Base-by-base conservation (phyloP, 23 tunicate genomes). In the Trididemnum nubilum region DNA sequence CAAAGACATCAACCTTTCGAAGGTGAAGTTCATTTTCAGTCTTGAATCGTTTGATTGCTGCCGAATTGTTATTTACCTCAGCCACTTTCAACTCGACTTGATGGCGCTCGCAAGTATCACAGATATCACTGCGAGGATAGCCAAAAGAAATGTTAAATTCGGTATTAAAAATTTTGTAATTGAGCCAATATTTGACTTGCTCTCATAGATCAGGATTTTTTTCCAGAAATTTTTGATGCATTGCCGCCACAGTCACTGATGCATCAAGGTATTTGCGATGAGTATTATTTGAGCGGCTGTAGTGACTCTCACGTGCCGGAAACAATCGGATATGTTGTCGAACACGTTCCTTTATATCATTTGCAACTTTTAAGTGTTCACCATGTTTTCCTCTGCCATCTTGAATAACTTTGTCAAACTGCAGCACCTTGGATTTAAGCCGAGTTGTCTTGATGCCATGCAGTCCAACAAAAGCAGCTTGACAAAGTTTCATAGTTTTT, bases 81-180 rank as follows among this genome's bases (percentile, higher is more conserved):
- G 78, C 78, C 39, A 58, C 31, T 39, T 39, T 73, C 5, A 38
- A 37, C 7, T 38, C 78, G 2, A 69, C 78, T 24, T 73, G 78
- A 21, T 38, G 57, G 37, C 39, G 37, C 24, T 73, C 74, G n/a
- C 74, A 69, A 3, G 37, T 69, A 37, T 34, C 37, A 34, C 74
- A 69, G 9, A 69, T 34, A 24, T 39, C 58, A 15, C 58, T 73
- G 37, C 58, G 21, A 9, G 78, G 78, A 25, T 37, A 73, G 19
- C 78, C 78, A 38, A 73, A 73, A 7, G 78, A 73, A n/a, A 39
- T 73, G 29, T 73, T 73, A 25, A 73, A 73, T 38, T 73, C 78
- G 29, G 37, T 3, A 73, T 39, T 73, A 38, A 69, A 69, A 28
- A 69, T 69, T 7, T 69, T n/a, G 2, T 32, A 37, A n/a, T 69